phyloP scores from a whole-genome alignment of 2,888 invertebrate genomes.

The Pimpla rufipes region DNA sequence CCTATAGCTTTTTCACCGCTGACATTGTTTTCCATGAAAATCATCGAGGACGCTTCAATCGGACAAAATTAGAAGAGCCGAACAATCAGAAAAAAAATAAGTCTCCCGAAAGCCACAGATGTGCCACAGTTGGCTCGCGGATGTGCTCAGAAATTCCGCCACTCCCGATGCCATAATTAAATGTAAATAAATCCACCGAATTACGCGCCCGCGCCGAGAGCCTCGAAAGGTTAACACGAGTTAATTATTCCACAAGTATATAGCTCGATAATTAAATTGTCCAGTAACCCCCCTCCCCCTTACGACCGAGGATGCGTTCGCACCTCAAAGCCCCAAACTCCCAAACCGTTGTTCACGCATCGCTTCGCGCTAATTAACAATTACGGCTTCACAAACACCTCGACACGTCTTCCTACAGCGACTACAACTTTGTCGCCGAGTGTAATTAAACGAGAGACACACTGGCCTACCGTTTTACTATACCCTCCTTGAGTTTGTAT shows the following conservation, averaged over 20 bases:
- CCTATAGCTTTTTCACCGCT: too few species aligned
- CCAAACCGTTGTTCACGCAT: conserved; percentile 2
- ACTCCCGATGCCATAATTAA: background rate
- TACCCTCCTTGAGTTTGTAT: conserved; percentile 44
- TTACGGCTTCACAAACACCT: conserved; percentile 27
- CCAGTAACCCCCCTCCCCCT: background rate
- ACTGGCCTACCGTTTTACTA: conserved; percentile 20
- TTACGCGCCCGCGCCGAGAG: background rate
- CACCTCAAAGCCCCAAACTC: too few species aligned
- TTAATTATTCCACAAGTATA: background rate
- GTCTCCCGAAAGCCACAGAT: too few species aligned
- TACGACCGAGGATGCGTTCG: background rate
- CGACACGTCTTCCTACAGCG: conserved; percentile 10
- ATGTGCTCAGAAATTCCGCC: too few species aligned
- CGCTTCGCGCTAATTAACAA: conserved; percentile 32
- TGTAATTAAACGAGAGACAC: conserved; percentile 51
- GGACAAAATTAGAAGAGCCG: too few species aligned
- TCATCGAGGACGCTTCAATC: too few species aligned
- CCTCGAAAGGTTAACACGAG: background rate
- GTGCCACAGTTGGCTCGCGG: too few species aligned
- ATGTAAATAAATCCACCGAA: background rate
- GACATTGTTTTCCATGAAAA: too few species aligned
- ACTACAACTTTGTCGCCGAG: conserved; percentile 37
- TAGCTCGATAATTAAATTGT: background rate
- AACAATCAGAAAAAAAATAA: too few species aligned